phyloP scores from a whole-genome alignment of 1,140 invertebrate genomes.

The Aleiodes sp. region DNA sequence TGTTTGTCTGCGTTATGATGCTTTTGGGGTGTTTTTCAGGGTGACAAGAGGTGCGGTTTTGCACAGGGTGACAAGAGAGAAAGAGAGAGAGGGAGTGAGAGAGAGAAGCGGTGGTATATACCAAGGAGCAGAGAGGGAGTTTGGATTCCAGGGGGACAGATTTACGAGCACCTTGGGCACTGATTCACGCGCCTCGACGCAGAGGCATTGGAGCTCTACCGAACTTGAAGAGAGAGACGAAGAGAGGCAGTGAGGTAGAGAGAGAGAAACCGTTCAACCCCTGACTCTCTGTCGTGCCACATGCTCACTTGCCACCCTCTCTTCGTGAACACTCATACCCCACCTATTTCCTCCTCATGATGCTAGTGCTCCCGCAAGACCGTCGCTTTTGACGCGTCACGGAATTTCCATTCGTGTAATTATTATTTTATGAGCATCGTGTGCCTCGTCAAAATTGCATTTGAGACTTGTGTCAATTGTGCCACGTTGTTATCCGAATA shows the following conservation, averaged over 20 bases:
- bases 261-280: not conserved
- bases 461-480: slow-evolving; percentile 17
- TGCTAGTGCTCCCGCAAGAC: slow-evolving; percentile 24
- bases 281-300: slow-evolving; percentile 44
- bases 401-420: slow-evolving; percentile 51
- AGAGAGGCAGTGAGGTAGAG: not conserved
- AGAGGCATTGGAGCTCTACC: not conserved
- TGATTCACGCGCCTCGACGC: slow-evolving; percentile 56
- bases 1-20: slow-evolving; percentile 63
- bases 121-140: not conserved
- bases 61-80: slow-evolving; percentile 11
- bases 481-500: not conserved
- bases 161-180: slow-evolving; percentile 67
- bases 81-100: not conserved
- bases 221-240: not conserved
- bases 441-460: slow-evolving; percentile 49
- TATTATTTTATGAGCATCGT: slow-evolving; percentile 60
- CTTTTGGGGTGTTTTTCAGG: slow-evolving; percentile 31
- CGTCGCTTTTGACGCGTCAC: slow-evolving; percentile 22
- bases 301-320: slow-evolving; percentile 55
- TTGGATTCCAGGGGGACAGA: slow-evolving; percentile 55
- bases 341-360: not conserved
- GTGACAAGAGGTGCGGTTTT: slow-evolving; percentile 33
- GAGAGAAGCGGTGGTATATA: not conserved
- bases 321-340: not conserved